These are phyloP conservation scores for Macrosteles quadrilineatus DNA, from an alignment of 1,140 invertebrate genomes.

Conservation along the genomic window DNA sequence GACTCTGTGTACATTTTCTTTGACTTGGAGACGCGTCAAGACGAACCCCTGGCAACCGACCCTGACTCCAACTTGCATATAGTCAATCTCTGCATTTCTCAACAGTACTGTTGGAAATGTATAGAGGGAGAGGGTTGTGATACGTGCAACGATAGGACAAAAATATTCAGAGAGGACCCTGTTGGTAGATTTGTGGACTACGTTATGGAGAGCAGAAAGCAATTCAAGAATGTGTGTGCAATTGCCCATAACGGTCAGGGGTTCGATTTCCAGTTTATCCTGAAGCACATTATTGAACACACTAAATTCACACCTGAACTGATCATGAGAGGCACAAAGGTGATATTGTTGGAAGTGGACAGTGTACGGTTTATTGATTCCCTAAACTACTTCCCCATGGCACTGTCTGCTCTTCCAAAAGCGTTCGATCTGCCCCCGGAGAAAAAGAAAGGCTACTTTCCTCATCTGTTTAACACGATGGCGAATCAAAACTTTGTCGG, in stretches of 20 bases:
- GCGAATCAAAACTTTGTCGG: slow-evolving; percentile 33
- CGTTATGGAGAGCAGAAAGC: not conserved
- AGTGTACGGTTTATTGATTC: slow-evolving; percentile 24
- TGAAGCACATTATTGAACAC: slow-evolving; percentile 36
- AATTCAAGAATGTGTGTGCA: not conserved
- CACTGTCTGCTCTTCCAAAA: not conserved
- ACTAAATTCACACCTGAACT: slow-evolving; percentile 33
- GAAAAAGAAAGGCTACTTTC: slow-evolving; percentile 34
- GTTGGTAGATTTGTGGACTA: not conserved
- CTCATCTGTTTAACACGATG: slow-evolving; percentile 16
- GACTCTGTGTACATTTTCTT: slow-evolving; percentile 11
- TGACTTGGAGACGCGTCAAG: slow-evolving; percentile 9
- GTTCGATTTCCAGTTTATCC: slow-evolving; percentile 43
- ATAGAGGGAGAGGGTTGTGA: not conserved
- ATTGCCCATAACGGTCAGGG: slow-evolving; percentile 42
- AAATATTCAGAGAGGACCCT: not conserved
- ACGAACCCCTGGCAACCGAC: not conserved
- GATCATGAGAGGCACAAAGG: slow-evolving; percentile 36
- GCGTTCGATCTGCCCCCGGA: slow-evolving; percentile 14
- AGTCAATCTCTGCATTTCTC: slow-evolving; percentile 1
- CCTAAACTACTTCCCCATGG: slow-evolving; percentile 16
- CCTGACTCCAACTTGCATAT: not conserved
- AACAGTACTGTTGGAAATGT: slow-evolving; percentile 20
- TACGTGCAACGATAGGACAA: not conserved
- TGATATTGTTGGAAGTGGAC: slow-evolving; percentile 29